Conservation (phyloP, 1,140 invertebrate species). For the Camponotus vicinus region DNA sequence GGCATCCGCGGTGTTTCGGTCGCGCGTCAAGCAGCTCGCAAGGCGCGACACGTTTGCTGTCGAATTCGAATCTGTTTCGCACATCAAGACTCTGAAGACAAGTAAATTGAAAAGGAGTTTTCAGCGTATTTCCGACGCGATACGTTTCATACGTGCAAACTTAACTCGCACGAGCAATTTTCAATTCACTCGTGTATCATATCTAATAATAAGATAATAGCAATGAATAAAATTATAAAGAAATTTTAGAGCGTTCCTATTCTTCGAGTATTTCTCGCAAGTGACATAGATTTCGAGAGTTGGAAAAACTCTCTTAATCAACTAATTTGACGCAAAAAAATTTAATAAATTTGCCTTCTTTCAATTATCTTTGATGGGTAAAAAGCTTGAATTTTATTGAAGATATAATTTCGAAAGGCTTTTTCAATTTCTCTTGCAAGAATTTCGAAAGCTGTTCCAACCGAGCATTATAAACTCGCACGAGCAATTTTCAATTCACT, state of each 20-base stretch:
- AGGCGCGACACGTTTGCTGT: conserved; percentile 1
- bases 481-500: neutral
- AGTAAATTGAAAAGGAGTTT: conserved; percentile 43
- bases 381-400: neutral
- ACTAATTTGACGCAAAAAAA: neutral
- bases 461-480: neutral
- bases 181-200: neutral
- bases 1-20: conserved; percentile 35
- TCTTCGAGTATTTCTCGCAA: neutral
- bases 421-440: neutral
- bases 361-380: neutral
- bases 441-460: conserved; percentile 14
- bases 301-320: neutral
- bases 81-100: neutral
- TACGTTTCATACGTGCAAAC: neutral
- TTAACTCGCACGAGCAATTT: neutral
- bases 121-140: conserved; percentile 15
- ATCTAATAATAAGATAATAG: neutral
- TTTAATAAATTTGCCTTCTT: neutral
- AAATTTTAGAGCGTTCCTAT: neutral
- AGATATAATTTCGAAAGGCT: neutral
- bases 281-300: too few relatives aligned
- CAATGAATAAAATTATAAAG: neutral
- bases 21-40: conserved; percentile 8
- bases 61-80: conserved; percentile 36